Base-by-base conservation (phyloP, 2,113 vertebrate genomes). In the Myocastor coypus region DNA sequence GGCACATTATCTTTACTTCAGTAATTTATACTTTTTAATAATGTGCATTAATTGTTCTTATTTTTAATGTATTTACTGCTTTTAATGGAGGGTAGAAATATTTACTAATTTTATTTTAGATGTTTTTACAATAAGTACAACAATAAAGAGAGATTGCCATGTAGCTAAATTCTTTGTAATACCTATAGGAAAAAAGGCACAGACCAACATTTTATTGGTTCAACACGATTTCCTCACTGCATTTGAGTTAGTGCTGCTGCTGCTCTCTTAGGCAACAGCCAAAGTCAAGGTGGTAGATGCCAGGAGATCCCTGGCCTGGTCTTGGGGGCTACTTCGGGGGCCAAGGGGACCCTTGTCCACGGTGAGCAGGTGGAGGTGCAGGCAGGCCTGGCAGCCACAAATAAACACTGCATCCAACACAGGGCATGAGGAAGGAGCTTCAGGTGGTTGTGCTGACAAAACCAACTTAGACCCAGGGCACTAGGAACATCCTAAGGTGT, bases 11-110 rank as follows among this genome's bases (percentile, higher is more conserved):
- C 42, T 93, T 92, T 89, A 61, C 59, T 94, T 89, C 6, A 57
- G 24, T 50, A 96, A 77, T 68, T 61, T 93, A 32, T 94, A 26
- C 22, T 71, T 87, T 90, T 95, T 78, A 71, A 66, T 73, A 57
- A 89, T 66, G 32, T 86, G 46, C 16, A 66, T 92, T 87, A 78
- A 85, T 90, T 83, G 12, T 78, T 92, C 71, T 42, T 85, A 90
- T 80, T 80, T 19, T 85, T 22, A 5, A 7, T 34, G 13, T 81
- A 22, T 64, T 66, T 89, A 7, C 37, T 83, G 24, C 32, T 94
- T 94, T 93, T 88, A 93, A 55, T 82, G 90, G 68, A 82, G 34
- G 61, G 20, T 64, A 91, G 82, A 90, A 91, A 77, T 50, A 40
- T 32, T 89, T 69, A 42, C 12, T 83, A 22, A 24, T 59, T 90